Base-by-base conservation (phyloP, 1,140 invertebrate genomes). In the Caenorhabditis latens region DNA sequence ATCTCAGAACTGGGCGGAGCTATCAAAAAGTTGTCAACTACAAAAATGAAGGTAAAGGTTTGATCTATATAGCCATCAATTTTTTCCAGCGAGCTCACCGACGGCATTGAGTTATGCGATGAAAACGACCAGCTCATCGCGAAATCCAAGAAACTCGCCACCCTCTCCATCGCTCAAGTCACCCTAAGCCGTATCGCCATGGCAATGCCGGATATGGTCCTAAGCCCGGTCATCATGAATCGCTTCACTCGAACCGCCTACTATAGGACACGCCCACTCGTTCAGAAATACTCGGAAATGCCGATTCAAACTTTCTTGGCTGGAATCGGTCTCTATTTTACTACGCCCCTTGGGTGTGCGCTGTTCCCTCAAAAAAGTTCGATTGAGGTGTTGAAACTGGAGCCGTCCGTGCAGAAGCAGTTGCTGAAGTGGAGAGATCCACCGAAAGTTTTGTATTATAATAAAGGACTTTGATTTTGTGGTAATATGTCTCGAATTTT, bases 181-280 rank as follows among this genome's bases (percentile, higher is more conserved):
- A 95, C 96, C 21, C 89, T 97, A 1, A 97, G 96, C 21, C 94
- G 97, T 89, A 95, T 97, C 55, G 92, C 95, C 11, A 99, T 99
- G 97, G 96, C 96, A 2, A 93, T 95, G 50, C 96, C 96, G 11
- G 96, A 96, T 90, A 97, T 97, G 96, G 84, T 84, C 0, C 40
- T 84, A 19, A 63, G 84, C 48, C 84, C 84, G 8, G 40, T 84
- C 1, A 63, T 84, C 42, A 61, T 84, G 55, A 63, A 84, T 43
- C 40, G 61, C 16, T 53, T 84, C 84, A 61, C 84, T 0, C 40
- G 90, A 42, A 91, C 4, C n/a, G 46, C 46, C 19, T 90, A 88
- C 83, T 91, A 90, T 50, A 86, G 71, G 32, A 43, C 61, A 50
- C 57, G 58, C 19, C 58, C 61, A 19, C 40, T 63, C 7, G 13